Evolutionary conservation across 2,797 vertebrate genomes (phyloP), one percentile per base, ranked within the genome.

Genomic region (Eidolon dupreanum): DNA sequence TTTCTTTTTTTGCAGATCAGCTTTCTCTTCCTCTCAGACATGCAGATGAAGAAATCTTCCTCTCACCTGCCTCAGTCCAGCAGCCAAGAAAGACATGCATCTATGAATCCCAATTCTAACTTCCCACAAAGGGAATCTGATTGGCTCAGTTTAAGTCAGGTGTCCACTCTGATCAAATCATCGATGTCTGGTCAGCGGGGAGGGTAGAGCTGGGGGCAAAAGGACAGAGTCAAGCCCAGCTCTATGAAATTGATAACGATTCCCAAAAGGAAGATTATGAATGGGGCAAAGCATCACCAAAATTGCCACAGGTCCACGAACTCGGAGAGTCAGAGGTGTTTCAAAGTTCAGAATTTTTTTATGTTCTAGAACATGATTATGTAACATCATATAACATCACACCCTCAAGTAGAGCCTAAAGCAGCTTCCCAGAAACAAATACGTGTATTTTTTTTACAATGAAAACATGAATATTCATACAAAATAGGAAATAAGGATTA

Each of bases 391-490:
- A 31, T 78, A 71, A 93, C 24, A 74, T 77, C 16, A 51, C 13
- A 59, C 5, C 17, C 46, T 19, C 38, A 75, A 75, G 20, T 3
- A 26, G 36, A 82, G 38, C 77, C 36, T 53, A 74, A 91, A 75
- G 55, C 13, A 75, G 33, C 38, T 89, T 89, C 36, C 41, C 43
- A 3, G 70, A 86, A 86, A 70, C 66, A 87, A 89, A 65, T 12
- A 55, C 28, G 74, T 16, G 0, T 4, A n/a, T 65, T 83, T 73
- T 83, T 41, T 79, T 92, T 86, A 70, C 5, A 86, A 83, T 78
- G 57, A 94, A 92, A 95, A 90, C 41, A 59, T 31, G 66, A 91
- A 78, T 73, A 61, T 49, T 75, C 61, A 66, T 59, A 13, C n/a
- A 84, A 95, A 90, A 70, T 77, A 49, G 71, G 28, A 93, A 83